Evolutionary conservation across 2,888 invertebrate genomes (phyloP).

Genomic region (Hypercompe scribonia): DNA sequence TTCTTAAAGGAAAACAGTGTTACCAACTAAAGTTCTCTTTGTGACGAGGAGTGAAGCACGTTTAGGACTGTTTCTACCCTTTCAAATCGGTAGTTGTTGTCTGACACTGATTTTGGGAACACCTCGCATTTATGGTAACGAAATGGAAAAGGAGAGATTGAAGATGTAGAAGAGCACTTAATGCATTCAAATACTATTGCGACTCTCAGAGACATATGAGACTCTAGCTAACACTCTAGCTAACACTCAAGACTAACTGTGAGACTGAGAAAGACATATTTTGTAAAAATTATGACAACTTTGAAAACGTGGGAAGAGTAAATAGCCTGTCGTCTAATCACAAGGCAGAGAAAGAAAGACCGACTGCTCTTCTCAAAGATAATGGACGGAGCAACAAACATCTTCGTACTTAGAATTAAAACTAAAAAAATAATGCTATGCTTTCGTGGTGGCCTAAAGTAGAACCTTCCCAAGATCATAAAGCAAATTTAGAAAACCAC

Average conservation of each 20-base stretch:
- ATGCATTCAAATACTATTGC: not conserved
- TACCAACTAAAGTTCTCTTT: not conserved
- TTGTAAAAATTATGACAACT: not conserved
- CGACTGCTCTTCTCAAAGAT: not conserved
- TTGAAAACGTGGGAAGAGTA: not conserved
- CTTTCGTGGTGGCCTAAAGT: not conserved
- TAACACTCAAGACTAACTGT: too few relatives aligned
- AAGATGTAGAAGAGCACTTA: not conserved
- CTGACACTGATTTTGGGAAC: not conserved
- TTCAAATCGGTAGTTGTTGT: not conserved
- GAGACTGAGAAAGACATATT: not conserved
- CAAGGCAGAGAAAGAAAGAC: not conserved
- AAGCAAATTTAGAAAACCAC: not conserved
- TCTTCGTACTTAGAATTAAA: too few relatives aligned
- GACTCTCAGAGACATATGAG: not conserved
- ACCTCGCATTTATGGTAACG: not conserved
- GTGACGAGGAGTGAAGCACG: not conserved
- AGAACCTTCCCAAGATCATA: not conserved
- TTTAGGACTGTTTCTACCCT: not conserved
- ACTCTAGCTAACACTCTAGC: not conserved
- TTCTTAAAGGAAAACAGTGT: not conserved
- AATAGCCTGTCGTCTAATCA: not conserved
- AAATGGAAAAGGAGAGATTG: not conserved
- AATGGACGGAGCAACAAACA: not conserved
- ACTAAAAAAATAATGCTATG: too few relatives aligned